These are phyloP conservation scores for Andrena bucephala DNA, from an alignment of 2,888 invertebrate genomes.

Conservation along the genomic window DNA sequence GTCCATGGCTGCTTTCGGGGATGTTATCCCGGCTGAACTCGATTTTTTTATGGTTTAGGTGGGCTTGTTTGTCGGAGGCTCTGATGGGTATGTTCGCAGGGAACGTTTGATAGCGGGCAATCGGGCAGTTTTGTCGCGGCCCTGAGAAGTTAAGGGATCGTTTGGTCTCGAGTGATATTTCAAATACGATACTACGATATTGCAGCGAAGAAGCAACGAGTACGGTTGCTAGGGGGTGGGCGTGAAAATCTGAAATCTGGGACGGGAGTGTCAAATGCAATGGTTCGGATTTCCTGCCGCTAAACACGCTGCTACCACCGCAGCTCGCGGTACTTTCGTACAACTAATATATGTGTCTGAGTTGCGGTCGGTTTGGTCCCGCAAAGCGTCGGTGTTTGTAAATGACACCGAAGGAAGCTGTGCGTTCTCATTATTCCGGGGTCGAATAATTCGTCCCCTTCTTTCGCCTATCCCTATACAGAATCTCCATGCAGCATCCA, in stretches of 20 bases:
- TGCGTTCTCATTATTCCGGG: background rate
- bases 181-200: too few species aligned
- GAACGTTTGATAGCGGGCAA: too few species aligned
- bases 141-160: too few species aligned
- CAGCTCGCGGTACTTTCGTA: conserved; percentile 64
- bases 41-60: too few species aligned
- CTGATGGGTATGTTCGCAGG: too few species aligned
- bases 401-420: conserved; percentile 39
- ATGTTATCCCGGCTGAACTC: too few species aligned
- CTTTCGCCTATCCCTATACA: background rate
- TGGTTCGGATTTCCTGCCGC: conserved; percentile 64
- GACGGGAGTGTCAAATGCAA: conserved; percentile 70
- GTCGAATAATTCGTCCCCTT: conserved; percentile 7
- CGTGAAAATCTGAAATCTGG: conserved; percentile 42
- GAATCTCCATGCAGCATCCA: background rate
- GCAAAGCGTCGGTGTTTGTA: conserved; percentile 55
- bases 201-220: conserved; percentile 10
- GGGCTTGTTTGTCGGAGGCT: too few species aligned
- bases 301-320: conserved; percentile 66
- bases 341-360: conserved; percentile 61
- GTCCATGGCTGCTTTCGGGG: too few species aligned
- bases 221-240: background rate
- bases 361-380: conserved; percentile 46
- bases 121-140: too few species aligned
- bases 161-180: too few species aligned